Conservation (phyloP, 2,888 invertebrate genomes). For the Standfussiana lucernea region DNA sequence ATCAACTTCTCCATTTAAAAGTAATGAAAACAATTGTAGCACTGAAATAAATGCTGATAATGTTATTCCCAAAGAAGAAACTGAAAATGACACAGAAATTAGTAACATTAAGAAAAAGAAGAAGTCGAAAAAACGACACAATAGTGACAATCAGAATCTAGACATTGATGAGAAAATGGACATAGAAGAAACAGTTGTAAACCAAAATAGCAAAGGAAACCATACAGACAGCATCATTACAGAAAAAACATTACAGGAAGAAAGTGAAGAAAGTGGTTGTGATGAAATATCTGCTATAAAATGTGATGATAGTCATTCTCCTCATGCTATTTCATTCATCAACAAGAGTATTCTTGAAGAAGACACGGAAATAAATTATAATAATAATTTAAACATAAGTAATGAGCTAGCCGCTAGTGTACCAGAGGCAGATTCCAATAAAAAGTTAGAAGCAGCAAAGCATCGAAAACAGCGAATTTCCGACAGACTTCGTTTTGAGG, state of each 20-base stretch:
- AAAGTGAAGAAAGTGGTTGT: constrained; percentile 46
- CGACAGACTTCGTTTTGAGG: constrained; percentile 81
- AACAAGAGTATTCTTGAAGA: constrained; percentile 34
- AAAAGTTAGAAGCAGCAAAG: constrained; percentile 17
- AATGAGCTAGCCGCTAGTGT: constrained; percentile 9
- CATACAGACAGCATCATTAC: constrained; percentile 19
- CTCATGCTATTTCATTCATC: constrained; percentile 48
- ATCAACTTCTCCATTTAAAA: constrained; percentile 21
- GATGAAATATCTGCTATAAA: constrained; percentile 67
- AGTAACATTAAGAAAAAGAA: constrained; percentile 68
- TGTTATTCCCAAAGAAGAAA: constrained; percentile 25
- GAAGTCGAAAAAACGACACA: constrained; percentile 65
- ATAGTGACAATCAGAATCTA: constrained; percentile 40
- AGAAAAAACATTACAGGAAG: constrained; percentile 43
- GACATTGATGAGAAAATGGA: constrained; percentile 38
- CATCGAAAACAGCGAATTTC: constrained; percentile 70
- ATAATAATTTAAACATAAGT: constrained; percentile 32
- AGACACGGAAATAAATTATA: constrained; percentile 15
- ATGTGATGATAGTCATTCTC: constrained; percentile 53
- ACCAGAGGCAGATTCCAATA: background rate
- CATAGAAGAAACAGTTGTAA: constrained; percentile 24
- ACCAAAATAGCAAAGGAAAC: constrained; percentile 17
- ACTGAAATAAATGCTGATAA: constrained; percentile 34
- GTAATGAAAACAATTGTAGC: constrained; percentile 47
- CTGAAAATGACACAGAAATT: constrained; percentile 38